Percentiles rank a stretch among this genome's conserved stretches.
phyloP scores from a whole-genome alignment of 2,113 vertebrate species.

The Romanogobio albipinnatus region DNA sequence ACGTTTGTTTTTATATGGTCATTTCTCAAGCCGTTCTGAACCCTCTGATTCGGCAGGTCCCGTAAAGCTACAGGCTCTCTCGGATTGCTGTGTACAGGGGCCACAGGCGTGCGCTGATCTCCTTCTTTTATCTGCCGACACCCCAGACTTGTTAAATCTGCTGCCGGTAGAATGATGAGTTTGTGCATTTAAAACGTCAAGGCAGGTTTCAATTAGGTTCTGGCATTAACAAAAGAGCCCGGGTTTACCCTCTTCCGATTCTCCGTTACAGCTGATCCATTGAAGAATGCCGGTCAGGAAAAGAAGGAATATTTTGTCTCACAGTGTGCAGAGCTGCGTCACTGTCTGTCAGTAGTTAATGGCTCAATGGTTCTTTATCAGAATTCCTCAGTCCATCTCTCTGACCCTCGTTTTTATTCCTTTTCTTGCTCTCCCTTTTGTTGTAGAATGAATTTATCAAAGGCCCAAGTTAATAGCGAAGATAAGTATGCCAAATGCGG shows the following conservation, averaged over 20 bases:
- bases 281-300: conserved; percentile 40
- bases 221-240: conserved; percentile 45
- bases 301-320: conserved; percentile 39
- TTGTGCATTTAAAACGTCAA: conserved; percentile 52
- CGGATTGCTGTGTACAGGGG: conserved; percentile 13
- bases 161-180: conserved; percentile 36
- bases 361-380: conserved; percentile 48
- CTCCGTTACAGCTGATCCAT: conserved; percentile 45
- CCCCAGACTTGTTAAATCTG: conserved; percentile 41
- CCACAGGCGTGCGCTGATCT: neutral
- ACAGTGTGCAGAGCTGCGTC: conserved; percentile 37
- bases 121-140: neutral
- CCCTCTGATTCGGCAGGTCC: conserved; percentile 3
- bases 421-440: conserved; percentile 60
- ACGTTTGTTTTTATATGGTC: conserved; percentile 6
- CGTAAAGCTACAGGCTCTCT: conserved; percentile 43
- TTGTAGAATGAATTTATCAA: conserved; percentile 84
- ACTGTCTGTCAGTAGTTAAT: conserved; percentile 55
- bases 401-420: conserved; percentile 54
- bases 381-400: conserved; percentile 56
- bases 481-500: conserved; percentile 80
- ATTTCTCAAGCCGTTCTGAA: conserved; percentile 17
- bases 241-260: conserved; percentile 20
- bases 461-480: conserved; percentile 82
- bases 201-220: conserved; percentile 48